Evolutionary conservation across 1,140 invertebrate species (phyloP), one percentile per base, ranked within the genome.

Genomic region (Bombus superbus): DNA sequence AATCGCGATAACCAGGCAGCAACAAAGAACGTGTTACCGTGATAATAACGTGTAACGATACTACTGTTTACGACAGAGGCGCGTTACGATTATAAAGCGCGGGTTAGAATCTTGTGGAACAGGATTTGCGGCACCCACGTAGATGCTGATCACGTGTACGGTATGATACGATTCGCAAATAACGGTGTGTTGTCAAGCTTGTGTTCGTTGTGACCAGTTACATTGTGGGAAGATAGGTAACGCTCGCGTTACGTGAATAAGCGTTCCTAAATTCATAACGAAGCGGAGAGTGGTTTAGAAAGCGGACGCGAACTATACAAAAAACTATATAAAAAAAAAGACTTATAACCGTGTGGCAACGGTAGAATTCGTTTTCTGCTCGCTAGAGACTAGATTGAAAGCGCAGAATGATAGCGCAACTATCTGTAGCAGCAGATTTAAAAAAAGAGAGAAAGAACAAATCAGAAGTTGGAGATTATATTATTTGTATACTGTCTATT

Each of bases 221-320:
- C 82, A 79, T 68, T 76, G 84, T 81, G 84, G 81, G 90, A 90
- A 90, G 90, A 91, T 83, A 77, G 75, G 64, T 47, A 59, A 68
- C 66, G 44, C 66, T 68, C 35, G 80, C 82, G 88, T 91, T 91
- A 91, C 87, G 90, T 83, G 84, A 86, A 91, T 87, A 88, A 81
- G 73, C 87, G 85, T 91, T 89, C 87, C 76, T 84, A 87, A 83
- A 89, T 85, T 91, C 88, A 85, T 86, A 88, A 90, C 88, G 89
- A 94, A 90, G 89, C 84, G 73, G 89, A 93, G 89, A 94, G 92
- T 91, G 92, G 92, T 94, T 94, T 94, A 94, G 93, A 94, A 94
- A 94, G 94, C 91, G 88, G 89, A 74, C 85, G 42, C 47, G 81
- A 47, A 81, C 62, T 83, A 66, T 71, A 82, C 72, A 91, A 90